A percentile compares a stretch with the other conserved stretches of the same genome.
Evolutionary conservation across 2,113 vertebrate genomes (phyloP).

Genomic region (Tachuris rubrigastra): DNA sequence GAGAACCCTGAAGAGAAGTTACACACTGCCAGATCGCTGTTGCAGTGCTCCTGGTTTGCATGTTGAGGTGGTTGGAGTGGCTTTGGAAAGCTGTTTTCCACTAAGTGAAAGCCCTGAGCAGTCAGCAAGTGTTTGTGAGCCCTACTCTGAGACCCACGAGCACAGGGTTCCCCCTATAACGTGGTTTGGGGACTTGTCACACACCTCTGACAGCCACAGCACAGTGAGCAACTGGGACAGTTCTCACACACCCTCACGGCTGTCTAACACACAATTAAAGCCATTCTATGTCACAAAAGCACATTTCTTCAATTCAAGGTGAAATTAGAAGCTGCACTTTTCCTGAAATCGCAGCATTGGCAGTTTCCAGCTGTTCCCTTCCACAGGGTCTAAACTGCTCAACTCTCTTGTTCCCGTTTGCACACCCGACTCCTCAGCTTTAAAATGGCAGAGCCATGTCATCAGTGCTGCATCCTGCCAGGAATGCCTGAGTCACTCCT

Average conservation of each 20-base stretch:
- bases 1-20: neutral
- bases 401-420: neutral
- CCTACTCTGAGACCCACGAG: neutral
- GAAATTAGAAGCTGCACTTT: neutral
- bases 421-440: neutral
- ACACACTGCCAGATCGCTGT: accelerated
- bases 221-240: neutral
- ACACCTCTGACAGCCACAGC: neutral
- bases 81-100: neutral
- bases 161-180: neutral
- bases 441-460: neutral
- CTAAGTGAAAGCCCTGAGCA: neutral
- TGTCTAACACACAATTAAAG: neutral
- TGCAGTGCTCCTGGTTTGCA: neutral
- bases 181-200: neutral
- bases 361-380: neutral
- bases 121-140: neutral
- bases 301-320: neutral
- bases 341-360: neutral
- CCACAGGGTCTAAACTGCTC: neutral
- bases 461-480: neutral
- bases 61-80: neutral
- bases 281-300: neutral
- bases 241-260: neutral
- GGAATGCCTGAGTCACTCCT: neutral